Evolutionary conservation across 1,140 invertebrate species (phyloP).

Genomic region (Penaeus vannamei): DNA sequence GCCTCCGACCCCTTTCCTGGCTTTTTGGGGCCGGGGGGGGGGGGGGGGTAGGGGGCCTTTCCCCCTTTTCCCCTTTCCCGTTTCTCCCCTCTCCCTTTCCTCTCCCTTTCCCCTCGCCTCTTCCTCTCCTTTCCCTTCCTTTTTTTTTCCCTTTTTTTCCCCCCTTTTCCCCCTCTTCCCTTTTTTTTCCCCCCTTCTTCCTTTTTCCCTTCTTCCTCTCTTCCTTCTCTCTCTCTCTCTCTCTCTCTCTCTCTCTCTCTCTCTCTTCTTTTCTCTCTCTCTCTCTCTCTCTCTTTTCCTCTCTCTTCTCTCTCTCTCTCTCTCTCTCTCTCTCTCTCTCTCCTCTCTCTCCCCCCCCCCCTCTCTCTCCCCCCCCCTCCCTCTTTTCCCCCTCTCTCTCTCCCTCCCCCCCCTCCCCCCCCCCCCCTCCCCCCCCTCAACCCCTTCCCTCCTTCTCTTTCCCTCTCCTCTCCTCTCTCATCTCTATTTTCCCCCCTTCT

Average conservation of each 20-base stretch:
- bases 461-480: too few relatives aligned
- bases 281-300: background rate
- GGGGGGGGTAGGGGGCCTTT: background rate
- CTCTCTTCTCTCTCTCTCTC: background rate
- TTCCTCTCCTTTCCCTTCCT: too few relatives aligned
- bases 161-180: background rate
- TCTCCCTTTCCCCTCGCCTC: background rate
- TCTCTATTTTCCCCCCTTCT: too few relatives aligned
- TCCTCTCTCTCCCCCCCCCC: background rate
- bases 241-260: background rate
- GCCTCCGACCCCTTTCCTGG: too few relatives aligned
- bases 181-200: background rate
- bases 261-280: background rate
- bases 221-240: background rate
- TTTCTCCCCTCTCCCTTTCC: background rate
- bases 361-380: background rate
- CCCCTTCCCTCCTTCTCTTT: too few relatives aligned
- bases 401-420: too few relatives aligned
- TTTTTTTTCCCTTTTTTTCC: background rate
- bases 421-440: too few relatives aligned
- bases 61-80: background rate
- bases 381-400: too few relatives aligned
- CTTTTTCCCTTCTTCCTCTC: background rate
- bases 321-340: background rate
- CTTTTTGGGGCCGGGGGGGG: too few relatives aligned